A percentile compares a stretch with the other conserved stretches of the same genome.
Conservation (phyloP, 1,140 invertebrate species). For the Cotesia typhae region DNA sequence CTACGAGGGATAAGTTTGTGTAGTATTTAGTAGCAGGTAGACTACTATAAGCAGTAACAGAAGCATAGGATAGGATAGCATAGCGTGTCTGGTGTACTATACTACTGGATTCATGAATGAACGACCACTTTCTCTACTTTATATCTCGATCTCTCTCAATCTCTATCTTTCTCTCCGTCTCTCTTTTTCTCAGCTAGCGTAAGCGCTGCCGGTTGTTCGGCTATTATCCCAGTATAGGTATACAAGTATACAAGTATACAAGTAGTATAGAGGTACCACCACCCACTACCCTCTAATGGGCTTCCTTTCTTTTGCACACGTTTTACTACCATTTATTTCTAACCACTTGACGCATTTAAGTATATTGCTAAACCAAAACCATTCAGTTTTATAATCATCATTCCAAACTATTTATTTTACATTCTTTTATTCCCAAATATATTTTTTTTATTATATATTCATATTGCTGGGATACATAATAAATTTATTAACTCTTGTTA, state of each 20-base stretch:
- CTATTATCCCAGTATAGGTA: too few relatives aligned
- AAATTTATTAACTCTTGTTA: too few relatives aligned
- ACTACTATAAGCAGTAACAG: constrained; percentile 32
- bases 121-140: constrained; percentile 52
- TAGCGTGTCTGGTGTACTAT: constrained; percentile 40
- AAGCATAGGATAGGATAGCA: not conserved
- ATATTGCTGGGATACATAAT: too few relatives aligned
- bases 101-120: constrained; percentile 55
- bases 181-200: too few relatives aligned
- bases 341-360: constrained; percentile 17
- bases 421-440: too few relatives aligned
- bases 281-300: constrained; percentile 50
- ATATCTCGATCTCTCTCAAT: not conserved
- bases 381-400: too few relatives aligned
- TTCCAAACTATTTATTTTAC: too few relatives aligned
- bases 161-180: too few relatives aligned
- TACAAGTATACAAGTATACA: too few relatives aligned
- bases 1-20: constrained; percentile 36
- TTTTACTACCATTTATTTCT: constrained; percentile 34
- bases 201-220: too few relatives aligned
- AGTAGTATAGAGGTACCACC: constrained; percentile 9
- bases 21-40: constrained; percentile 20
- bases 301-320: constrained; percentile 45
- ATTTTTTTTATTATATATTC: too few relatives aligned
- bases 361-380: too few relatives aligned